Conservation (phyloP, 2,888 invertebrate genomes). For the Spatulosminthurus flaviceps region DNA sequence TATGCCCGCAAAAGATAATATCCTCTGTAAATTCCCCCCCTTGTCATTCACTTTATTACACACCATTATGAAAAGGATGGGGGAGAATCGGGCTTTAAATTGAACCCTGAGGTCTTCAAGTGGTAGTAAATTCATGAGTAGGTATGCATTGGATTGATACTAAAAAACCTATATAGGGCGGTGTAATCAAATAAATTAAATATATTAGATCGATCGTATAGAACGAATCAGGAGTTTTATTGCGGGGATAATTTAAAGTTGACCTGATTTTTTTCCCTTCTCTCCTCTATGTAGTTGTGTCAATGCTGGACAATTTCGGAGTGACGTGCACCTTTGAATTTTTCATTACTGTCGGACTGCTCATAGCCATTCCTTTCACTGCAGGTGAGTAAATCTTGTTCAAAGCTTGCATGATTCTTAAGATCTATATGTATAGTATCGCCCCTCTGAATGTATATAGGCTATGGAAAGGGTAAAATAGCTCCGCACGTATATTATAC, state of each 20-base stretch:
- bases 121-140: background rate
- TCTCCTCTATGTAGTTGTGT: constrained; percentile 86
- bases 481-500: no score
- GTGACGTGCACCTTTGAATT: constrained; percentile 92
- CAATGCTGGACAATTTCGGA: constrained; percentile 92
- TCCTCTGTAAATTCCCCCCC: background rate
- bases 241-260: constrained; percentile 3
- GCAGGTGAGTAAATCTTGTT: constrained; percentile 76
- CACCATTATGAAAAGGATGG: constrained; percentile 18
- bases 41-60: constrained; percentile 18
- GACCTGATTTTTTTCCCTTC: background rate
- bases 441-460: no score
- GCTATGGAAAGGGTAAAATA: no score
- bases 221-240: constrained; percentile 1
- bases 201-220: no score
- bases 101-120: background rate
- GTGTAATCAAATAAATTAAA: no score
- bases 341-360: constrained; percentile 92
- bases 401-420: background rate
- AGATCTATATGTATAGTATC: background rate
- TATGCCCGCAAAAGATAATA: background rate
- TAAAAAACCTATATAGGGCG: no score
- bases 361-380: constrained; percentile 92
- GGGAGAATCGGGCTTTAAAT: background rate
- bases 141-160: background rate